Percentiles rank a stretch among this genome's conserved stretches.
phyloP scores from a whole-genome alignment of 2,888 invertebrate species.

The Agriopis aurantiaria region DNA sequence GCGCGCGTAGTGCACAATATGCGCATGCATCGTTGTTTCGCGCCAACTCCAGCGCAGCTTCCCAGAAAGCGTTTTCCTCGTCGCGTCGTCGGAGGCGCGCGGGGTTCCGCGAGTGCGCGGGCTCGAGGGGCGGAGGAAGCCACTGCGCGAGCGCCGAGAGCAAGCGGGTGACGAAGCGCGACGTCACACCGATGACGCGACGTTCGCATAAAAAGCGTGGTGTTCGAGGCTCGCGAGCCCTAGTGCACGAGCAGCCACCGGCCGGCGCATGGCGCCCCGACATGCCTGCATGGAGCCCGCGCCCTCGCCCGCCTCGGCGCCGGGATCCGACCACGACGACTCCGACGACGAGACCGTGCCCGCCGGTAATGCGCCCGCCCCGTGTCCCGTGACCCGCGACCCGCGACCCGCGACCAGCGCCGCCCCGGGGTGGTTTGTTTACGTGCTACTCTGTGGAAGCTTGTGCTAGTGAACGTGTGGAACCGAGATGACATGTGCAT shows the following conservation, averaged over 20 bases:
- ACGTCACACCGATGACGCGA: constrained; percentile 78
- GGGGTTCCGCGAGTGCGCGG: no score
- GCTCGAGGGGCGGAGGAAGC: not conserved
- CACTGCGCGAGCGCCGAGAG: constrained; percentile 43
- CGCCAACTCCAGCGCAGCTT: constrained; percentile 59
- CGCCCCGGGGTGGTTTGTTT: not conserved
- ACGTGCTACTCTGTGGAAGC: not conserved
- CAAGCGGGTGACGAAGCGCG: constrained; percentile 70
- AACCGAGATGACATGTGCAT: not conserved
- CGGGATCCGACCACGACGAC: constrained; percentile 60
- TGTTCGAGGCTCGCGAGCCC: constrained; percentile 67
- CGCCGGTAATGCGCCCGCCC: constrained; percentile 67
- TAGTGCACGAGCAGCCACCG: constrained; percentile 59
- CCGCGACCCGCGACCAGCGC: no score
- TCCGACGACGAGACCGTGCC: constrained; percentile 82
- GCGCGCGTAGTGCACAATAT: constrained; percentile 18
- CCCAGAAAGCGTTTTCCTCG: constrained; percentile 84
- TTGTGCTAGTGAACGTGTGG: not conserved
- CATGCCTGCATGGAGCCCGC: constrained; percentile 80
- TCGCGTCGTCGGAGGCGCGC: constrained; percentile 37
- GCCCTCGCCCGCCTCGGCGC: constrained; percentile 47
- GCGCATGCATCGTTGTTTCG: constrained; percentile 34
- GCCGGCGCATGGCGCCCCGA: constrained; percentile 75
- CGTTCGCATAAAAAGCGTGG: constrained; percentile 68
- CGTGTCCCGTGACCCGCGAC: not conserved